Conservation (phyloP, 1,140 invertebrate genomes). For the Notospermus geniculatus region DNA sequence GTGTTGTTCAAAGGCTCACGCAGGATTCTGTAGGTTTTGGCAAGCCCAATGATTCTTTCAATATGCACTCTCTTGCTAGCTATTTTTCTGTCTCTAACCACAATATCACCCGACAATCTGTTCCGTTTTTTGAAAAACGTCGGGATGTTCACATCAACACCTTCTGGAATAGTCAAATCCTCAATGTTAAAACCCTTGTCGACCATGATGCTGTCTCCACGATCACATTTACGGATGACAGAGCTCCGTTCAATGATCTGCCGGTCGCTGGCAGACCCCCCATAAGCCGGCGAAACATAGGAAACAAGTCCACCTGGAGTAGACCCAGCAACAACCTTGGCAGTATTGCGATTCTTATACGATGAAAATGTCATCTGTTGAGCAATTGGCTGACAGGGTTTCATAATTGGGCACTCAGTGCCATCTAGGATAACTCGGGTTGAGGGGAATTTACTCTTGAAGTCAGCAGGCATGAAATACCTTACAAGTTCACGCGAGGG, state of each 20-base stretch:
- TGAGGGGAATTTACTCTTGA: neutral
- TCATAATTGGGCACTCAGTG: constrained; percentile 16
- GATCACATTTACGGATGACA: constrained; percentile 10
- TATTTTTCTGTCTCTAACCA: constrained; percentile 15
- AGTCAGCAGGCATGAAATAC: neutral
- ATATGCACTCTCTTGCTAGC: constrained; percentile 22
- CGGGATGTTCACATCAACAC: constrained; percentile 14
- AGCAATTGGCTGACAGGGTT: constrained; percentile 24
- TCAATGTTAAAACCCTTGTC: constrained; percentile 22
- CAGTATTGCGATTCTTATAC: constrained; percentile 7
- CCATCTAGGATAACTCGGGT: constrained; percentile 3
- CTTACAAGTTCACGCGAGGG: constrained; percentile 2
- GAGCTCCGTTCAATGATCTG: constrained; percentile 15
- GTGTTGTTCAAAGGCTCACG: too few species aligned
- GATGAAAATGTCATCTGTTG: constrained; percentile 27
- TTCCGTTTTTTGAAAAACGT: constrained; percentile 17
- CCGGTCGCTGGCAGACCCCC: constrained; percentile 20
- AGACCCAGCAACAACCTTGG: neutral
- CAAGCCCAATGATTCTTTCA: constrained; percentile 21
- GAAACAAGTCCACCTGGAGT: constrained; percentile 2
- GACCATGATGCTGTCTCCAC: constrained; percentile 11
- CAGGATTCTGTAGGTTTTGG: too few species aligned
- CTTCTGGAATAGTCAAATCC: constrained; percentile 15
- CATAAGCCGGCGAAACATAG: constrained; percentile 17
- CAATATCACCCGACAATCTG: constrained; percentile 12